phyloP scores from a whole-genome alignment of 1,140 invertebrate genomes.

The Drosophila erecta region DNA sequence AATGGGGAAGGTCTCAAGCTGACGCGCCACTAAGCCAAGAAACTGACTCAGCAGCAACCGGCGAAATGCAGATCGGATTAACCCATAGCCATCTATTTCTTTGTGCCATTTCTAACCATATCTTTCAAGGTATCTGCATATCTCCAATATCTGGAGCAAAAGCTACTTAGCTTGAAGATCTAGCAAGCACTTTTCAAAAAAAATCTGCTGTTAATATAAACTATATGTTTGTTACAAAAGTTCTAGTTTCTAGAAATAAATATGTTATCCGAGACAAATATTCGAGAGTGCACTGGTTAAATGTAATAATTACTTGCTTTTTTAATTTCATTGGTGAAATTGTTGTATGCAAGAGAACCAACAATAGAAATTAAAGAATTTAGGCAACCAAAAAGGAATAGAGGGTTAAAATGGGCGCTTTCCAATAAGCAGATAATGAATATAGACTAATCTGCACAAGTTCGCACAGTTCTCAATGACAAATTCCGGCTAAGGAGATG shows the following conservation, averaged over 20 bases:
- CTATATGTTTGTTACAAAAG: no score
- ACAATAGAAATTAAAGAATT: no score
- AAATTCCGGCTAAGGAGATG: not conserved
- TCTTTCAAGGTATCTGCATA: not conserved
- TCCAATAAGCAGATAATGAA: not conserved
- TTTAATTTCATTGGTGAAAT: no score
- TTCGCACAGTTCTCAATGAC: constrained; percentile 10
- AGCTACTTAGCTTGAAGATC: not conserved
- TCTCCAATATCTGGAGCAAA: not conserved
- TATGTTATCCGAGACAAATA: not conserved
- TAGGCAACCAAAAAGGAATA: no score
- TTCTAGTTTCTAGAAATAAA: no score
- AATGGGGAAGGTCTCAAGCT: constrained; percentile 9
- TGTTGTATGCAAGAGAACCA: no score
- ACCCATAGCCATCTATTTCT: not conserved
- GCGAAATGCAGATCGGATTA: constrained; percentile 4
- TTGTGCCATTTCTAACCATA: not conserved
- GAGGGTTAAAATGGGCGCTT: not conserved
- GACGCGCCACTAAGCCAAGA: constrained; percentile 33
- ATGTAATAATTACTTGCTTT: not conserved
- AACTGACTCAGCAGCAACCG: constrained; percentile 51
- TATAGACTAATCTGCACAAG: constrained; percentile 6
- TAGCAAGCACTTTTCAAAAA: not conserved
- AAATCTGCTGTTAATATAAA: no score
- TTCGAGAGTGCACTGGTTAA: not conserved